These are phyloP conservation scores for Hippopotamyrus pictus DNA, from an alignment of 2,797 vertebrate genomes.

Conservation along the genomic window DNA sequence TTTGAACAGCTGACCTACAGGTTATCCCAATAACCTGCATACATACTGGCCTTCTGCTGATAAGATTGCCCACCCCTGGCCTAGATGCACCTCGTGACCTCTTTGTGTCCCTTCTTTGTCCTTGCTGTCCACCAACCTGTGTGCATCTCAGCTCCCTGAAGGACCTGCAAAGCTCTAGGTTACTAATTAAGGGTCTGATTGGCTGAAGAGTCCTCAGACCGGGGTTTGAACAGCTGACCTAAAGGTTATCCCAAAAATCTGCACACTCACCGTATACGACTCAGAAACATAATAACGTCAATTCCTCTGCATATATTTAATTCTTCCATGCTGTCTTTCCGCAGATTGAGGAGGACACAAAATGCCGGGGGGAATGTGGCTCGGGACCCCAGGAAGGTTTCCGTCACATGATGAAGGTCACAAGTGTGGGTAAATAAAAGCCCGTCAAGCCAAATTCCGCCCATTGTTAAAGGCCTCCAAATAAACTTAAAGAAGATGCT, in stretches of 20 bases:
- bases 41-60: too few relatives aligned
- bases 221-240: background rate
- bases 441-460: background rate
- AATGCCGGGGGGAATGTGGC: background rate
- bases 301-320: background rate
- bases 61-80: too few relatives aligned
- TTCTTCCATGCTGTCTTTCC: background rate
- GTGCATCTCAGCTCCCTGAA: background rate
- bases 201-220: background rate
- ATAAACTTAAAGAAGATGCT: background rate
- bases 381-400: background rate
- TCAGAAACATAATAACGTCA: background rate
- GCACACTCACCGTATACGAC: background rate
- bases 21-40: too few relatives aligned
- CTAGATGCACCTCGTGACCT: constrained; percentile 35
- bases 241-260: background rate
- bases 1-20: too few relatives aligned
- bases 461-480: background rate
- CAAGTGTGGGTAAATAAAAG: background rate
- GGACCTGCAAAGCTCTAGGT: background rate
- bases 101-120: constrained; percentile 28
- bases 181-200: background rate
- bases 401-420: background rate
- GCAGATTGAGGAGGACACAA: background rate
- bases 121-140: background rate